These are phyloP conservation scores for Achlya flavicornis DNA, from an alignment of 2,888 invertebrate genomes.

Conservation along the genomic window DNA sequence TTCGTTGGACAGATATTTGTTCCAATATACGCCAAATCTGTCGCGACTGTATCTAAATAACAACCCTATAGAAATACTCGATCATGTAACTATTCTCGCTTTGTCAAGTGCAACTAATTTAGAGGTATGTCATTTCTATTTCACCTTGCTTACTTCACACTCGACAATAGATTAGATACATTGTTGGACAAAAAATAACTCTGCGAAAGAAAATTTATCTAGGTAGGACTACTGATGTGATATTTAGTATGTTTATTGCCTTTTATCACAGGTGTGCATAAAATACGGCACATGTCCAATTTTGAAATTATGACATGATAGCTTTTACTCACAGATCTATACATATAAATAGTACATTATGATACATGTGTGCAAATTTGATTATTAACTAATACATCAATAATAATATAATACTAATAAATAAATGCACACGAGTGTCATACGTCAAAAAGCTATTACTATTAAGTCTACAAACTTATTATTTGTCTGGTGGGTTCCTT, in stretches of 20 bases:
- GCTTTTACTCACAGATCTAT: no score
- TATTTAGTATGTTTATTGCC: not conserved
- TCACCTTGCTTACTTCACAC: constrained; percentile 14
- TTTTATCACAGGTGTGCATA: not conserved
- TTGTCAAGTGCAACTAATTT: constrained; percentile 80
- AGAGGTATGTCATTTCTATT: constrained; percentile 66
- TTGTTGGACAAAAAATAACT: not conserved
- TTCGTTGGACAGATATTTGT: constrained; percentile 84
- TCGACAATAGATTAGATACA: not conserved
- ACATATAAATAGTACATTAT: no score
- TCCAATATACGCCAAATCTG: constrained; percentile 86
- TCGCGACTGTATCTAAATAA: constrained; percentile 84
- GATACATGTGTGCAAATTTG: no score
- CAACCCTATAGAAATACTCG: constrained; percentile 85
- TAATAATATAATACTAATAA: no score
- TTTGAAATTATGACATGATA: not conserved
- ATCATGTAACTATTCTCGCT: constrained; percentile 84
- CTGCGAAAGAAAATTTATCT: not conserved
- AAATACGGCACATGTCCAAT: not conserved
- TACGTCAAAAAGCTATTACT: no score
- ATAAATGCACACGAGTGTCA: no score
- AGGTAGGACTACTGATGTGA: not conserved
- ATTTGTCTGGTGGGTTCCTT: no score
- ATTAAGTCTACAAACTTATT: no score
- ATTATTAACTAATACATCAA: no score